Conservation (phyloP, 2,113 vertebrate genomes). For the Laticauda laticaudata region DNA sequence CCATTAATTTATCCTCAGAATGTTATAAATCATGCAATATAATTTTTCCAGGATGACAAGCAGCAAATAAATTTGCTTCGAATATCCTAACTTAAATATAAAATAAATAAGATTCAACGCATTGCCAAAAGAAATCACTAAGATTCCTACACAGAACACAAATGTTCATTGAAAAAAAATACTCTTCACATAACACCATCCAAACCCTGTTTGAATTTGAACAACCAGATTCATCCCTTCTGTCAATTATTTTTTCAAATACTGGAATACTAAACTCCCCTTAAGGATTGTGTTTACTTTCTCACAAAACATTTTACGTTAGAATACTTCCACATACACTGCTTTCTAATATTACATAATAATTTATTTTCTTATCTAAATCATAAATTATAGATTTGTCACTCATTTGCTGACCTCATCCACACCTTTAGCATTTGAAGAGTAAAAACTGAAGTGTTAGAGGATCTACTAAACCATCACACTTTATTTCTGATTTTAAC, state of each 20-base stretch:
- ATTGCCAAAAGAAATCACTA: neutral
- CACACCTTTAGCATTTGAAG: neutral
- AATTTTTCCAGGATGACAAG: neutral
- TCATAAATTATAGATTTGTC: neutral
- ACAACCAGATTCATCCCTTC: neutral
- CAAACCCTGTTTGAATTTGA: neutral
- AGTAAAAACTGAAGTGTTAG: neutral
- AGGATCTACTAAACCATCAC: neutral
- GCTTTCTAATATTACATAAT: neutral
- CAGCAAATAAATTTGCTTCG: neutral
- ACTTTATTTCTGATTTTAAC: neutral
- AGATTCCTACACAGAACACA: neutral
- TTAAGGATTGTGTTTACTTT: neutral
- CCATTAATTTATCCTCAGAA: neutral
- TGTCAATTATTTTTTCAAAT: neutral
- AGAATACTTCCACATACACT: neutral
- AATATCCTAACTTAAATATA: neutral
- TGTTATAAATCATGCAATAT: neutral
- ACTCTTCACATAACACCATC: neutral
- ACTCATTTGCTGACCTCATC: neutral
- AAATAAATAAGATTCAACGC: neutral
- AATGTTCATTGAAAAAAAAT: neutral
- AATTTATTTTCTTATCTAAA: neutral
- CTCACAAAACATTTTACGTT: neutral
- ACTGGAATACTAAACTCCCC: neutral